A percentile compares a stretch with the other conserved stretches of the same genome.
Evolutionary conservation across 2,888 invertebrate species (phyloP).

Genomic region (Harpalus rubripes): DNA sequence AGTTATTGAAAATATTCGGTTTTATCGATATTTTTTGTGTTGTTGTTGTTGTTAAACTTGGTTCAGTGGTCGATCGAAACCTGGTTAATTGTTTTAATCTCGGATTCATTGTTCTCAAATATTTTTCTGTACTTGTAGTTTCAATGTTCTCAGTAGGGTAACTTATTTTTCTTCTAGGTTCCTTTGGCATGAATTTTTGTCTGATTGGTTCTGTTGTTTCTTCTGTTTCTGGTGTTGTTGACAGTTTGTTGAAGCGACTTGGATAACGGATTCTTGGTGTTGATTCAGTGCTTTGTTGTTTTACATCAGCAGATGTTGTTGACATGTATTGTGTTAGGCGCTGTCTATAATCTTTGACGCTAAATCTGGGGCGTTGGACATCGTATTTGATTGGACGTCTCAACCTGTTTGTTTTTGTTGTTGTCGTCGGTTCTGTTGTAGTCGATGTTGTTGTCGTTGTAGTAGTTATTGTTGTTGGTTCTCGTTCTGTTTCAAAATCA

Average conservation of each 20-base stretch:
- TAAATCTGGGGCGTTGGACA: conserved; percentile 84
- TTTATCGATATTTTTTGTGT: conserved; percentile 74
- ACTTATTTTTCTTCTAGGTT: conserved; percentile 66
- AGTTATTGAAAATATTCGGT: conserved; percentile 74
- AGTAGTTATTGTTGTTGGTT: conserved; percentile 74
- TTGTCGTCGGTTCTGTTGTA: conserved; percentile 71
- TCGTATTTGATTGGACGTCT: conserved; percentile 80
- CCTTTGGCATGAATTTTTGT: conserved; percentile 75
- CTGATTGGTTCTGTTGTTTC: conserved; percentile 76
- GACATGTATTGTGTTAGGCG: conserved; percentile 80
- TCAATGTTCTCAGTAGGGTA: conserved; percentile 69
- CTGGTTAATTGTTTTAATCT: conserved; percentile 74
- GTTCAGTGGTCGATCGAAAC: conserved; percentile 73
- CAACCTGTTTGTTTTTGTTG: conserved; percentile 71
- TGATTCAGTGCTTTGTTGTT: conserved; percentile 58
- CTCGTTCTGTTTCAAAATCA: conserved; percentile 66
- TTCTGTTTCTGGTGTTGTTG: conserved; percentile 73
- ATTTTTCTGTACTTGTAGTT: conserved; percentile 43
- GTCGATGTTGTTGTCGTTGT: conserved; percentile 74
- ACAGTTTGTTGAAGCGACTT: conserved; percentile 78
- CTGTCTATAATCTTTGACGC: conserved; percentile 87
- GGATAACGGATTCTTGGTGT: conserved; percentile 78
- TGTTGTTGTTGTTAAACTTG: conserved; percentile 71
- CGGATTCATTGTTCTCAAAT: not conserved
- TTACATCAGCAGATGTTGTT: conserved; percentile 70